Percentiles rank a stretch among this genome's conserved stretches.
phyloP scores from a whole-genome alignment of 1,140 invertebrate species.

The Bombus huntii region DNA sequence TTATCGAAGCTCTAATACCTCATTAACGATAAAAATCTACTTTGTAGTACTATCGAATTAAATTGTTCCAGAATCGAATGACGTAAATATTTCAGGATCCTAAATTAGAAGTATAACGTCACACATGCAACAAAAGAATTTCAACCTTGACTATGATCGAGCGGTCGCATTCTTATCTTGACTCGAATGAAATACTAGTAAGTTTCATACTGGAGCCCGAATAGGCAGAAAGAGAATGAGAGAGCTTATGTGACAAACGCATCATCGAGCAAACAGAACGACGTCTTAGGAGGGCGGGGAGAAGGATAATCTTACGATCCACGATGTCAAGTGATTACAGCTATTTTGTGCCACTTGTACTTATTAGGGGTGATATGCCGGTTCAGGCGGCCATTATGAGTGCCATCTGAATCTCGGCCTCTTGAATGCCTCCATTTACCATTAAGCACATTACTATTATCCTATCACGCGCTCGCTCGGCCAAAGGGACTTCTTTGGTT shows the following conservation, averaged over 20 bases:
- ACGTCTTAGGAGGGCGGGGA: conserved; percentile 62
- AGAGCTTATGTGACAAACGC: conserved; percentile 35
- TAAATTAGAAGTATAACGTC: too few relatives aligned
- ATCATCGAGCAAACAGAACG: conserved; percentile 38
- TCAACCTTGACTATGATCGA: neutral
- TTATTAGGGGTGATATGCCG: conserved; percentile 81
- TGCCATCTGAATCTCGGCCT: conserved; percentile 81
- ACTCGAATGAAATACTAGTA: neutral
- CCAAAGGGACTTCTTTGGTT: conserved; percentile 79
- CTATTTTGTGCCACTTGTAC: conserved; percentile 83
- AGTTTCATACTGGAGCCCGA: neutral
- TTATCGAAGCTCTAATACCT: too few relatives aligned
- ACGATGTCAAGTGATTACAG: conserved; percentile 80
- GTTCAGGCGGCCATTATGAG: conserved; percentile 79
- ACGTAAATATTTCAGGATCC: neutral
- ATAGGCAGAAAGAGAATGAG: neutral
- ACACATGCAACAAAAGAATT: neutral
- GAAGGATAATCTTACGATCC: conserved; percentile 77
- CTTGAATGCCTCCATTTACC: conserved; percentile 83
- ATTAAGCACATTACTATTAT: conserved; percentile 84
- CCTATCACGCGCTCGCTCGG: conserved; percentile 79
- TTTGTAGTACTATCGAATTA: neutral
- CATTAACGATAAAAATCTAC: neutral
- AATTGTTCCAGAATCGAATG: neutral
- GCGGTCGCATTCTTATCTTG: neutral